Percentiles rank a stretch among this genome's conserved stretches.
Evolutionary conservation across 2,888 invertebrate genomes (phyloP).

Genomic region (Syritta pipiens): DNA sequence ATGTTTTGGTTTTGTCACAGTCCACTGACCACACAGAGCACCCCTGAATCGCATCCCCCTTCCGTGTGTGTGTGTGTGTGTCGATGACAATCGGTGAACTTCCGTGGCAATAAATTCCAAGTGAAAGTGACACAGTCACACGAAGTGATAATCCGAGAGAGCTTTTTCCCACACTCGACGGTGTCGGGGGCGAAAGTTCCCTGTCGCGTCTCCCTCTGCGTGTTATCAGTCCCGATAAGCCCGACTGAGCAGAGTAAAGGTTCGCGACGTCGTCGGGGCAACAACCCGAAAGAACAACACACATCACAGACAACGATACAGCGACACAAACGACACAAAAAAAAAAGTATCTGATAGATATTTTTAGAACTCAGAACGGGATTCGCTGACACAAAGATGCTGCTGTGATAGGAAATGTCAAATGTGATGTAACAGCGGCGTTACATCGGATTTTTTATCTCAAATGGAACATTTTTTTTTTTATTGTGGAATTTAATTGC

Average conservation of each 20-base stretch:
- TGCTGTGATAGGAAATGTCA: slow-evolving; percentile 60
- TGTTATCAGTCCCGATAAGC: slow-evolving; percentile 59
- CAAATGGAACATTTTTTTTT: background rate
- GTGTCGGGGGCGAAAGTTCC: slow-evolving; percentile 11
- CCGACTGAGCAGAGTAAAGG: slow-evolving; percentile 12
- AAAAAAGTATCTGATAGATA: slow-evolving; percentile 25
- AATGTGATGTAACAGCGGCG: slow-evolving; percentile 49
- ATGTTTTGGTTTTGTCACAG: slow-evolving; percentile 53
- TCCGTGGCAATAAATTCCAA: slow-evolving; percentile 16
- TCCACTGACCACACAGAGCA: slow-evolving; percentile 57
- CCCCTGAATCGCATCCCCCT: slow-evolving; percentile 11
- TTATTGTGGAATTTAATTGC: too few relatives aligned
- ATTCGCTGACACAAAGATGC: slow-evolving; percentile 49
- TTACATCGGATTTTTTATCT: slow-evolving; percentile 2
- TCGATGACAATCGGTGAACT: background rate
- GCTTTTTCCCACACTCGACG: slow-evolving; percentile 50
- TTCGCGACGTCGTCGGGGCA: slow-evolving; percentile 47
- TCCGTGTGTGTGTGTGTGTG: background rate
- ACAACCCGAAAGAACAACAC: slow-evolving; percentile 57
- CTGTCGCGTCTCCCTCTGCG: slow-evolving; percentile 20
- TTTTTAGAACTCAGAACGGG: slow-evolving; percentile 53
- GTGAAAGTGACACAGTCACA: slow-evolving; percentile 49
- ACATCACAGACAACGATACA: slow-evolving; percentile 2
- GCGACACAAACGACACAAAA: background rate
- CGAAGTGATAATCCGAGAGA: background rate